Evolutionary conservation across 1,140 invertebrate species (phyloP).

Genomic region (Pseudachorutes palmiensis): DNA sequence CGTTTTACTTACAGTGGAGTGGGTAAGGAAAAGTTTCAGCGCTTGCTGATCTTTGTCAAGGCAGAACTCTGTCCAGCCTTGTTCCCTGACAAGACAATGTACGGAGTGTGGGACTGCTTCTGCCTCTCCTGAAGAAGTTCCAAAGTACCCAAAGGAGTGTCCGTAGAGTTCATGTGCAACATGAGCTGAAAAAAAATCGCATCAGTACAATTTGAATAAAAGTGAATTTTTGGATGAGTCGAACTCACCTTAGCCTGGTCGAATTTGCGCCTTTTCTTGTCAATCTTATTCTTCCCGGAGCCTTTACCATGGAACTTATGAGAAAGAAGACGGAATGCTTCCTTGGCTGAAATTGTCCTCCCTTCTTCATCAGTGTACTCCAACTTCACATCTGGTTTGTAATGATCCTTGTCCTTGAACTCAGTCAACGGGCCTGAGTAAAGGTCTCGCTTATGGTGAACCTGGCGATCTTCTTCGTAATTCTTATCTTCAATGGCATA

Average conservation of each 20-base stretch:
- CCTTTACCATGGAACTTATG: slow-evolving; percentile 99
- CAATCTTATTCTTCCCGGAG: slow-evolving; percentile 95
- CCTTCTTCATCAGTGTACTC: slow-evolving; percentile 98
- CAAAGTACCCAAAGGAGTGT: slow-evolving; percentile 90
- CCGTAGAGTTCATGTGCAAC: slow-evolving; percentile 97
- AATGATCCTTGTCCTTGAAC: slow-evolving; percentile 87
- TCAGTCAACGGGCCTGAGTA: slow-evolving; percentile 79
- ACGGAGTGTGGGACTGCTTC: slow-evolving; percentile 90
- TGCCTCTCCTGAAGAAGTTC: slow-evolving; percentile 92
- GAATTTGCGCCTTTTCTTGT: slow-evolving; percentile 91
- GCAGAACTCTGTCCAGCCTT: slow-evolving; percentile 23
- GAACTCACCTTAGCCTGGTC: slow-evolving; percentile 76
- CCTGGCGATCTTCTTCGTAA: slow-evolving; percentile 72
- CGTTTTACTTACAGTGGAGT: not conserved
- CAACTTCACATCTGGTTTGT: slow-evolving; percentile 91
- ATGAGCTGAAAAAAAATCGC: slow-evolving; percentile 61
- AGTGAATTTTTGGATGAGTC: slow-evolving; percentile 8
- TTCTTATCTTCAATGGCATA: slow-evolving; percentile 97
- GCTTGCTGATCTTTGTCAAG: slow-evolving; percentile 16
- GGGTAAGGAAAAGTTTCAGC: slow-evolving; percentile 9
- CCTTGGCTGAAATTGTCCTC: slow-evolving; percentile 79
- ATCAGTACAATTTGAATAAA: slow-evolving; percentile 9
- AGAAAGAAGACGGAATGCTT: slow-evolving; percentile 90
- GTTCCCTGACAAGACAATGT: slow-evolving; percentile 87
- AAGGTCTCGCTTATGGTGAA: slow-evolving; percentile 59